Base-by-base conservation (phyloP, 2,888 invertebrate species). In the Mamestra brassicae region DNA sequence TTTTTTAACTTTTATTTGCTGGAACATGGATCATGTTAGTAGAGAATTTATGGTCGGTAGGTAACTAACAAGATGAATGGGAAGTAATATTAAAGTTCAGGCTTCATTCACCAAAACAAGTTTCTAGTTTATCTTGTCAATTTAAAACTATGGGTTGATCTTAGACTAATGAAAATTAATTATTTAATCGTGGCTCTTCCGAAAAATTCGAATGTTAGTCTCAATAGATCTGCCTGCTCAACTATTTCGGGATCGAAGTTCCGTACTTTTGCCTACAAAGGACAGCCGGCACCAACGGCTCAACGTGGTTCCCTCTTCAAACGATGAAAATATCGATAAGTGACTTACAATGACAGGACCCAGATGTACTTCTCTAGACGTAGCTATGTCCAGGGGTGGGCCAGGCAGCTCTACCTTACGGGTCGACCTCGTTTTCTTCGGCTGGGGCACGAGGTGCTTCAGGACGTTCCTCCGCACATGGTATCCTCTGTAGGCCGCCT, bases 401-500 rank as follows among this genome's bases (percentile, higher is more conserved):
- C 95, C 96, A 0, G 91, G 90, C 17, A 93, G 71, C 3, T 92
- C 92, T n/a, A 91, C 87, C 72, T 93, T 94, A 0, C 94, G 93
- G 0, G 89, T 87, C 0, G 63, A 70, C 80, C 88, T 92, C 78
- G 88, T 91, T 72, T 87, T 70, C 50, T 77, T 90, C 26, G 88
- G 88, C n/a, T 88, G 88, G 0, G 91, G 90, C 61, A 91, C 90
- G 45, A 95, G 81, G 58, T 94, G 93, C 3, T 83, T 88, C 0
- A 95, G 87, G n/a, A 95, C 80, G 61, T 94, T 93, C 73, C 92
- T 92, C 1, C 96, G 93, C 0, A 95, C 89, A 64, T 96, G 90
- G 81, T 96, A 96, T 0, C 95, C 96, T 86, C 91, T 89, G 78
- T 96, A 96, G 0, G 96, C 96, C 1, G 96, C 95, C 96, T 96